Evolutionary conservation across 2,113 vertebrate species (phyloP).

Genomic region (Leiothrix lutea): DNA sequence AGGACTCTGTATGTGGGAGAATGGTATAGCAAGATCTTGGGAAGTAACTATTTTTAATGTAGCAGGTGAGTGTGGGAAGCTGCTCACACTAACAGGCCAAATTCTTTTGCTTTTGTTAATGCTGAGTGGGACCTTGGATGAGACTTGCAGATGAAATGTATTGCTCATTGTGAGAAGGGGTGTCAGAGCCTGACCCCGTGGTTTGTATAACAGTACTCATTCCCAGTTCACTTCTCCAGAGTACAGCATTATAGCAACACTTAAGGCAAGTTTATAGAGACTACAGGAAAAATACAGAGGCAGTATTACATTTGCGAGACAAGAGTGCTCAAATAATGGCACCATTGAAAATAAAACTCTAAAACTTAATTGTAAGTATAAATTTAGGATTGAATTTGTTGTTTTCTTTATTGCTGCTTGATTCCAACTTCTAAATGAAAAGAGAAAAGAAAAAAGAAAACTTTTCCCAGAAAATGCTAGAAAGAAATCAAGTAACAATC

Average conservation of each 20-base stretch:
- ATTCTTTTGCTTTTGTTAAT: slow-evolving; percentile 50
- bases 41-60: slow-evolving; percentile 34
- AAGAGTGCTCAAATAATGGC: neutral
- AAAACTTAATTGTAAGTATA: neutral
- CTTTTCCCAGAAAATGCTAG: neutral
- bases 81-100: slow-evolving; percentile 1
- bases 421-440: neutral
- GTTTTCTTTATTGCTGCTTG: neutral
- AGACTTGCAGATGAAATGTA: neutral
- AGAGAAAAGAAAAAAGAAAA: neutral
- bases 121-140: slow-evolving; percentile 25
- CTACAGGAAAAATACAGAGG: neutral
- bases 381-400: neutral
- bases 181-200: neutral
- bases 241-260: neutral
- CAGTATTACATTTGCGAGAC: neutral
- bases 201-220: neutral
- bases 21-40: slow-evolving; percentile 26
- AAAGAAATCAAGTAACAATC: neutral
- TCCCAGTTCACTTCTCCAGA: neutral
- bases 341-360: neutral
- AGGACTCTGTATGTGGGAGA: neutral
- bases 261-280: neutral
- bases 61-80: slow-evolving; percentile 65
- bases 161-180: slow-evolving; percentile 7